phyloP scores from a whole-genome alignment of 2,797 vertebrate species.

The Adelosebastes latens region DNA sequence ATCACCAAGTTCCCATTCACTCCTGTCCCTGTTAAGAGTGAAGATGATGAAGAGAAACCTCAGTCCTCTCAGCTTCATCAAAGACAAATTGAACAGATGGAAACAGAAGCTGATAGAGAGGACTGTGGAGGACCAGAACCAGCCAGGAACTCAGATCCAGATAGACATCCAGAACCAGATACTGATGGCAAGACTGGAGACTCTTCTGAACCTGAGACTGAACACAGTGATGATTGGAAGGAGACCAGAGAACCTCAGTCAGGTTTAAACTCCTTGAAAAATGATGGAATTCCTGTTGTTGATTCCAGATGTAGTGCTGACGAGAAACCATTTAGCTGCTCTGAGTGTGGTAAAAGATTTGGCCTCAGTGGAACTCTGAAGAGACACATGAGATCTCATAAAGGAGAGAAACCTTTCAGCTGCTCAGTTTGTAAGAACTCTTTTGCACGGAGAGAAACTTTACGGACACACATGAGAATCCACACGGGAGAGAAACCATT shows the following conservation, averaged over 20 bases:
- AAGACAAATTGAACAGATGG: background rate
- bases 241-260: too few species aligned
- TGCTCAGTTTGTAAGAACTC: background rate
- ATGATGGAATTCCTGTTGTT: too few species aligned
- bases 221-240: too few species aligned
- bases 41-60: background rate
- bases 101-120: background rate
- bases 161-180: too few species aligned
- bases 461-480: too few species aligned
- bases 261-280: too few species aligned
- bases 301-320: background rate
- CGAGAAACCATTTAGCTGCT: background rate
- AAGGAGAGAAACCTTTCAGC: background rate
- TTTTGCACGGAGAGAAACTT: background rate
- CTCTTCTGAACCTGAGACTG: too few species aligned
- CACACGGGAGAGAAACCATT: background rate
- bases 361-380: too few species aligned
- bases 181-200: too few species aligned
- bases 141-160: background rate
- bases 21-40: too few species aligned
- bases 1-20: too few species aligned
- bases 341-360: background rate
- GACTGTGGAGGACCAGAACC: background rate
- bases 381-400: background rate
- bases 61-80: background rate